phyloP scores from a whole-genome alignment of 35 echinoderm and acorn worm species.

The Eucidaris tribuloides region DNA sequence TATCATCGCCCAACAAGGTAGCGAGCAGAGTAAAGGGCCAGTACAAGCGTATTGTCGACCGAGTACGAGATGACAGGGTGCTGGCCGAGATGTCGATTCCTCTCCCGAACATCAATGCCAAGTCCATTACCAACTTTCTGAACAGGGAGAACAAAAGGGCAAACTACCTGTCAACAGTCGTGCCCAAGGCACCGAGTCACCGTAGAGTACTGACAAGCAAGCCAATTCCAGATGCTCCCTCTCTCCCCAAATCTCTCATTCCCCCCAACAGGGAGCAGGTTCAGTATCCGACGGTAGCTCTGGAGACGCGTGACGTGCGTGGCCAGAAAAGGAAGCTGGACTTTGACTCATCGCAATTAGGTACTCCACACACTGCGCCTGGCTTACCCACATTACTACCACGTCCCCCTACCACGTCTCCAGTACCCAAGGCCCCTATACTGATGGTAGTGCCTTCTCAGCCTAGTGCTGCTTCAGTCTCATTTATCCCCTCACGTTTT shows the following conservation, averaged over 20 bases:
- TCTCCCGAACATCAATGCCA: slow-evolving; percentile 37
- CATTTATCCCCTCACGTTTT: background rate
- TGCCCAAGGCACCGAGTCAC: slow-evolving; percentile 28
- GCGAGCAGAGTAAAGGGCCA: slow-evolving; percentile 2
- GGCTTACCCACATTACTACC: background rate
- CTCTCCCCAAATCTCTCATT: slow-evolving; percentile 31
- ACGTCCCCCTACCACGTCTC: background rate
- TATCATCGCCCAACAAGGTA: slow-evolving; percentile 32
- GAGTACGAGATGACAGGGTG: slow-evolving; percentile 40
- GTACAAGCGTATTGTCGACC: slow-evolving; percentile 47
- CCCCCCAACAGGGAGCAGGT: slow-evolving; percentile 13
- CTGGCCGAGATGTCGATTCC: background rate
- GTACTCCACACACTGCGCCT: background rate
- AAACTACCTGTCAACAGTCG: slow-evolving; percentile 22
- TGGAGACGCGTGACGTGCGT: slow-evolving; percentile 2
- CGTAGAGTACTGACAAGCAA: slow-evolving; percentile 8
- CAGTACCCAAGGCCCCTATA: slow-evolving; percentile 31
- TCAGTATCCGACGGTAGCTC: slow-evolving; percentile 1
- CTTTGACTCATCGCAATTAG: slow-evolving; percentile 7
- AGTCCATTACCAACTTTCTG: slow-evolving; percentile 30
- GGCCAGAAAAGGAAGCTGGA: slow-evolving; percentile 26
- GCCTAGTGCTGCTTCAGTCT: slow-evolving; percentile 29
- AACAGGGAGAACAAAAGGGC: slow-evolving; percentile 30
- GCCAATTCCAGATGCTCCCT: slow-evolving; percentile 24
- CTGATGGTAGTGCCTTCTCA: slow-evolving; percentile 55